Base-by-base conservation (phyloP, 2,113 vertebrate species). In the Chaetodon auriga region DNA sequence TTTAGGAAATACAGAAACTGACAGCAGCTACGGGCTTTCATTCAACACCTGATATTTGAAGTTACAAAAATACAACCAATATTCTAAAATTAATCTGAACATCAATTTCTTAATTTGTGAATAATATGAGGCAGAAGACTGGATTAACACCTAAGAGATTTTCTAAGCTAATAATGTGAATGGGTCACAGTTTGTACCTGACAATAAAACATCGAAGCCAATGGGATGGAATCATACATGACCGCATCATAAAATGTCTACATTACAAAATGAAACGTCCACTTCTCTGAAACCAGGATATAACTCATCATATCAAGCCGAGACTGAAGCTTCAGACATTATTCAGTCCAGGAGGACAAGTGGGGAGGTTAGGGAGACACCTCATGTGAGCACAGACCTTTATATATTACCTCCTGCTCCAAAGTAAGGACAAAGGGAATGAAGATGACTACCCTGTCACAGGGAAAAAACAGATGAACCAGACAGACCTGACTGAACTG, bases 391-490 rank as follows among this genome's bases (percentile, higher is more conserved):
- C 78, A 23, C 76, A 87, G 91, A 75, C 85, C 85, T 92, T 94
- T 94, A 95, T 91, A 90, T 92, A 95, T 94, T 86, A 90, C 90
- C 90, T 86, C 83, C 85, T 88, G 90, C 90, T 92, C 88, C 93
- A 90, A 94, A 94, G 92, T 92, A 94, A 95, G 93, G 94, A 94
- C 92, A 94, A 94, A 92, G 87, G 68, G 88, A 95, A 94, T 94
- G 90, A 97, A 98, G 97, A 98, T 98, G 97, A 97, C 93, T 95
- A 62, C 84, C 85, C 93, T 93, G 93, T 93, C 93, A 94, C 48
- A 15, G 75, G 68, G 43, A 41, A 85, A 81, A 89, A 94, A 94
- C 86, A 82, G 83, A 92, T 93, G 92, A 95, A 95, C 80, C 89
- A 93, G 77, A 87, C 89, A 88, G 79, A 90, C 75, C 83, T 92